phyloP scores from a whole-genome alignment of 2,888 invertebrate genomes.

The Sphaeridia pumilis region DNA sequence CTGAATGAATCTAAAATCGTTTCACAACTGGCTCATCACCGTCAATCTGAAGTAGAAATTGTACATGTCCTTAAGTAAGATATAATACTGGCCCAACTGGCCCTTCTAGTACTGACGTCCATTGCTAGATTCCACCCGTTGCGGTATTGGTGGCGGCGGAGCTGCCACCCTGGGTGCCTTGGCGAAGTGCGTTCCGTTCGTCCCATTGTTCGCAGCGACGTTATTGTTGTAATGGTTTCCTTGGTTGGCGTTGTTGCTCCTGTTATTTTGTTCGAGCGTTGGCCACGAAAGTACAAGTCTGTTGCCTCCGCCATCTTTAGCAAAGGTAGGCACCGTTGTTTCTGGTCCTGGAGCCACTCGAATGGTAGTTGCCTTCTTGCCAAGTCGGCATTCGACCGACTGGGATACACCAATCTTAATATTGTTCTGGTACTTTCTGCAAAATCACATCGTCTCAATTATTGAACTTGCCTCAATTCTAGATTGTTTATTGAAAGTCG shows the following conservation, averaged over 20 bases:
- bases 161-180: slow-evolving; percentile 14
- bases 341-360: slow-evolving; percentile 42
- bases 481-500: slow-evolving; percentile 1
- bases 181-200: slow-evolving; percentile 1
- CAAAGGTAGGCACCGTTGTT: slow-evolving; percentile 27
- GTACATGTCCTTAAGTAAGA: too few relatives aligned
- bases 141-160: slow-evolving; percentile 15
- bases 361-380: slow-evolving; percentile 58
- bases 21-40: too few relatives aligned
- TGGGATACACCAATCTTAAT: slow-evolving; percentile 60
- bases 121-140: slow-evolving; percentile 10
- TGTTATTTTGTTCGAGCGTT: neutral
- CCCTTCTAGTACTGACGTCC: slow-evolving; percentile 2
- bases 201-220: neutral
- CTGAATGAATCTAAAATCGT: too few relatives aligned
- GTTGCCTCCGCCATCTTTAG: slow-evolving; percentile 32
- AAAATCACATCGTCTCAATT: slow-evolving; percentile 32
- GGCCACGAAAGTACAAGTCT: slow-evolving; percentile 33
- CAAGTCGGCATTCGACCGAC: slow-evolving; percentile 66
- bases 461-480: neutral
- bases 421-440: slow-evolving; percentile 57
- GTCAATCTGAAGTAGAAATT: too few relatives aligned
- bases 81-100: too few relatives aligned
- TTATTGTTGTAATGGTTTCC: slow-evolving; percentile 5
- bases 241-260: neutral